A percentile compares a stretch with the other conserved stretches of the same genome.
These are phyloP conservation scores for Clupea harengus DNA, from an alignment of 2,113 vertebrate species.

Conservation along the genomic window DNA sequence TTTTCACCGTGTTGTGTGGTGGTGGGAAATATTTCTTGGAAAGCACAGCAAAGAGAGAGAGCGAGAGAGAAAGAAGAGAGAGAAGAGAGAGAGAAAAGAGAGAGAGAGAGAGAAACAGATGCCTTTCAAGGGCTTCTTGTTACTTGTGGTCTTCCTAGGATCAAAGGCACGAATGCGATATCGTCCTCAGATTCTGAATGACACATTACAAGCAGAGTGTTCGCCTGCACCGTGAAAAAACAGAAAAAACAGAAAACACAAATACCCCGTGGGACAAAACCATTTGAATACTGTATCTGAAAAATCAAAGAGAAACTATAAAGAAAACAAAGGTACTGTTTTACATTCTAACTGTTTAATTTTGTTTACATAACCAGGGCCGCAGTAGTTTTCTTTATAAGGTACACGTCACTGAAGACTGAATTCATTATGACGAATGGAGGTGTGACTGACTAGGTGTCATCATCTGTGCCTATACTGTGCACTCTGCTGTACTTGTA, in stretches of 20 bases:
- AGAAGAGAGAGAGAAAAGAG: neutral
- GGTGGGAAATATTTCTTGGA: neutral
- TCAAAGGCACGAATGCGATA: neutral
- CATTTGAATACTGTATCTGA: neutral
- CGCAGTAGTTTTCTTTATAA: neutral
- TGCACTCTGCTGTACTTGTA: neutral
- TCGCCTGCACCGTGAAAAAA: neutral
- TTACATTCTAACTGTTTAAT: neutral
- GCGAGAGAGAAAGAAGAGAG: neutral
- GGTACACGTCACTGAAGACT: neutral
- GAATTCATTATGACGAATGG: neutral
- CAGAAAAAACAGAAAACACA: neutral
- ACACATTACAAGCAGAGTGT: neutral
- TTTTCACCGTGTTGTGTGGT: neutral
- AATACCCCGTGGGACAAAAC: neutral
- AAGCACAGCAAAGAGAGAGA: neutral
- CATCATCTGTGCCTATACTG: neutral
- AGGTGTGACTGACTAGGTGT: neutral
- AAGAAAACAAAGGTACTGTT: neutral
- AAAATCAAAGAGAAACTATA: neutral
- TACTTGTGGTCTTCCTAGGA: neutral
- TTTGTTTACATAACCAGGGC: neutral
- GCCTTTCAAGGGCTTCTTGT: neutral
- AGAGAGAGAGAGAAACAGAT: neutral
- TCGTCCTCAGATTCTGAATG: conserved; percentile 5